A percentile compares a stretch with the other conserved stretches of the same genome.
Evolutionary conservation across 1,140 invertebrate species (phyloP).

Genomic region (Lasioglossum albipes): DNA sequence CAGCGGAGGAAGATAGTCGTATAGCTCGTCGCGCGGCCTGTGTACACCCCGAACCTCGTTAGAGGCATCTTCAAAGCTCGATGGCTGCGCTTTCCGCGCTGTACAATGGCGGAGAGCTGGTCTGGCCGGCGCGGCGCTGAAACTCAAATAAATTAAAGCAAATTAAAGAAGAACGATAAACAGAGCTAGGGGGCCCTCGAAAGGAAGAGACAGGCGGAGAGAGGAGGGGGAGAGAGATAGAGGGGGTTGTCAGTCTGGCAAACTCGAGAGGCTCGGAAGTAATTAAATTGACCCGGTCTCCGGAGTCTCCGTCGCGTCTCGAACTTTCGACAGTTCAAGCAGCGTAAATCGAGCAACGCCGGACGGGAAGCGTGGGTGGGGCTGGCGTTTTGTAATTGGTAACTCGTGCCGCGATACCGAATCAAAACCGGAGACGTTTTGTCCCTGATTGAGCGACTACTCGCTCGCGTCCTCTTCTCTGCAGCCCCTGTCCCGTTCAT

Average conservation of each 20-base stretch:
- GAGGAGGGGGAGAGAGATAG: too few relatives aligned
- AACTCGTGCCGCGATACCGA: slow-evolving; percentile 33
- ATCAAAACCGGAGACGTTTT: slow-evolving; percentile 52
- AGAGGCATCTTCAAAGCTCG: too few relatives aligned
- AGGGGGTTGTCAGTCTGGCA: neutral
- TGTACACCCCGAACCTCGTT: too few relatives aligned
- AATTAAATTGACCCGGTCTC: slow-evolving; percentile 30
- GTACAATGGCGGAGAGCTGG: neutral
- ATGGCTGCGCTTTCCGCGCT: neutral
- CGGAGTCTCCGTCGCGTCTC: neutral
- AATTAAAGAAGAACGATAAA: slow-evolving; percentile 3
- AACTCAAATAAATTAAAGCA: neutral
- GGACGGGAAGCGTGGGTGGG: neutral
- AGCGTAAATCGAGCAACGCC: neutral
- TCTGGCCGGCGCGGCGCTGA: neutral
- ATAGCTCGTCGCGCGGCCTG: too few relatives aligned
- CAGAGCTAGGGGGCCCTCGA: too few relatives aligned
- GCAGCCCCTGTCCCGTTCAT: slow-evolving; percentile 36
- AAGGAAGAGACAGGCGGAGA: too few relatives aligned
- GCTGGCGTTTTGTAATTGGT: slow-evolving; percentile 43
- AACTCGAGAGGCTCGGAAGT: slow-evolving; percentile 1
- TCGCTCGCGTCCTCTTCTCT: neutral
- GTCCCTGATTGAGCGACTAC: slow-evolving; percentile 31
- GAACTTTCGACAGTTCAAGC: slow-evolving; percentile 17
- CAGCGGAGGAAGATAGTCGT: too few relatives aligned